These are phyloP conservation scores for Anthoscopus minutus DNA, from an alignment of 2,113 vertebrate genomes.

Conservation along the genomic window DNA sequence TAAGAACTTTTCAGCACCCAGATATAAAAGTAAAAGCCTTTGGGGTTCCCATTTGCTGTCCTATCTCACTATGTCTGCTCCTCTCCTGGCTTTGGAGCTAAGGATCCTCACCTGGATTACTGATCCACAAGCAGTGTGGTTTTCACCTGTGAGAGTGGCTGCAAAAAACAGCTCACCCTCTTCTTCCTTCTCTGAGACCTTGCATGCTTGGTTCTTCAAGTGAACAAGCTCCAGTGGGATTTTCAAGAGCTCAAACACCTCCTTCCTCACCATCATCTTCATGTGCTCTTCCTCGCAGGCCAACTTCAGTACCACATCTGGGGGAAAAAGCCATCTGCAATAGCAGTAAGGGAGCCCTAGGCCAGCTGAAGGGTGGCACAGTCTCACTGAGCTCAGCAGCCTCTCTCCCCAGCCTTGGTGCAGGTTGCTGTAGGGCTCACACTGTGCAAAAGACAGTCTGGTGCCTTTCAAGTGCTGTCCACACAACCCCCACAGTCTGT, in stretches of 20 bases:
- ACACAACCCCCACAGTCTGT: neutral
- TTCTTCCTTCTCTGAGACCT: conserved; percentile 33
- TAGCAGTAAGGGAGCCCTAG: conserved; percentile 16
- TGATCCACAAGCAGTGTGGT: conserved; percentile 64
- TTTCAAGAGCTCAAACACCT: conserved; percentile 46
- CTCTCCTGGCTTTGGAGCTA: neutral
- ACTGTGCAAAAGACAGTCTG: neutral
- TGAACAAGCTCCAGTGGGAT: conserved; percentile 29
- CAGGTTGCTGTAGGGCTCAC: neutral
- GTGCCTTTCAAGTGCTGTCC: neutral
- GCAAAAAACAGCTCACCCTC: conserved; percentile 16
- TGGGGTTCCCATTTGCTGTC: neutral
- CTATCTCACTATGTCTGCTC: neutral
- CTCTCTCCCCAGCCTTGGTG: neutral
- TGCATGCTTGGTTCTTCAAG: conserved; percentile 37
- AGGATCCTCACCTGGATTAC: conserved; percentile 39
- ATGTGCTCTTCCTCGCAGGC: conserved; percentile 58
- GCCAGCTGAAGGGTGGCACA: neutral
- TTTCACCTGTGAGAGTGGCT: conserved; percentile 53
- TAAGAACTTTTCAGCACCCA: neutral
- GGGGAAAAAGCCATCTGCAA: conserved; percentile 44
- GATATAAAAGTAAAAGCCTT: neutral
- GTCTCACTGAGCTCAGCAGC: neutral
- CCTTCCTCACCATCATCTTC: conserved; percentile 64
- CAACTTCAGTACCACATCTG: conserved; percentile 57